Conservation (phyloP, 2,888 invertebrate genomes). For the Protonemura montana region DNA sequence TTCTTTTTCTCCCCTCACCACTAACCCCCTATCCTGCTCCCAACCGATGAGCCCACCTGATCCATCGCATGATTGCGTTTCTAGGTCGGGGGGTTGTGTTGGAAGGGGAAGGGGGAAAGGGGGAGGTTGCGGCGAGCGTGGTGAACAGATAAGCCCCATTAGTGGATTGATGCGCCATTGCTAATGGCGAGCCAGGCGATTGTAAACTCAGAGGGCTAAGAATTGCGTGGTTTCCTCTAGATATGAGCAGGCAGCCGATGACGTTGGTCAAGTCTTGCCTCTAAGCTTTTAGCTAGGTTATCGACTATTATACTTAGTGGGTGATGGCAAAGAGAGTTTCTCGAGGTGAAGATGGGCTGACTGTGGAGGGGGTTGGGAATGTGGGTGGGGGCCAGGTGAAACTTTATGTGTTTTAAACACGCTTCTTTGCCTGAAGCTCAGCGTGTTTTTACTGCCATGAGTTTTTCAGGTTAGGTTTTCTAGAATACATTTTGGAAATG, state of each 20-base stretch:
- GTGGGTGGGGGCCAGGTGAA: background rate
- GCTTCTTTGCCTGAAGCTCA: background rate
- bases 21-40: background rate
- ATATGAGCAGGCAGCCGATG: background rate
- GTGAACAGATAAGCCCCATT: constrained; percentile 34
- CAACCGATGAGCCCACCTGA: constrained; percentile 20
- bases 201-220: background rate
- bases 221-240: background rate
- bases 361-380: background rate
- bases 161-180: constrained; percentile 42
- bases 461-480: too few relatives aligned
- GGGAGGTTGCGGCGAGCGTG: constrained; percentile 5
- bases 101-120: constrained; percentile 9
- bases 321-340: background rate
- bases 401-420: background rate
- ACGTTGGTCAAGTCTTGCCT: background rate
- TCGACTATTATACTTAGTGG: background rate
- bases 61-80: constrained; percentile 50
- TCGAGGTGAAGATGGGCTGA: background rate
- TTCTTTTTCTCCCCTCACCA: constrained; percentile 31
- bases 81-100: constrained; percentile 34
- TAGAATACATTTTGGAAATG: too few relatives aligned
- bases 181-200: background rate
- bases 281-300: background rate
- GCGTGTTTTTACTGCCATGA: too few relatives aligned